Conservation (phyloP, 2,888 invertebrate species). For the Noctuana brunneofusca region DNA sequence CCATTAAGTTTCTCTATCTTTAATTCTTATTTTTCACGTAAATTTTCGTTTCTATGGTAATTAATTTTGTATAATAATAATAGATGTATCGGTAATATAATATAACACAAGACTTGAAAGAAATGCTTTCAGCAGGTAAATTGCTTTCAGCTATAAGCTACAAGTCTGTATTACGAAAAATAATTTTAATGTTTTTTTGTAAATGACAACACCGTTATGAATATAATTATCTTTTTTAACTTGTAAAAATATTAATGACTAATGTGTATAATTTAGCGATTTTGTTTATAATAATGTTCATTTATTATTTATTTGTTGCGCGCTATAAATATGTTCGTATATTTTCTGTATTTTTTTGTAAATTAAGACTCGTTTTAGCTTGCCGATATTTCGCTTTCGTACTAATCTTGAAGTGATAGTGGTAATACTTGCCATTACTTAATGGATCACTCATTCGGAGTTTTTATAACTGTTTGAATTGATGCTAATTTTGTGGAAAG, state of each 20-base stretch:
- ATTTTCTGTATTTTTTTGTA: slow-evolving; percentile 48
- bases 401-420: slow-evolving; percentile 40
- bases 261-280: slow-evolving; percentile 61
- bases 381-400: slow-evolving; percentile 64
- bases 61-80: no score
- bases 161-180: slow-evolving; percentile 2
- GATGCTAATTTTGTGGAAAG: slow-evolving; percentile 3
- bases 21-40: no score
- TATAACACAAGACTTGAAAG: not conserved
- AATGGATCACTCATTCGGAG: not conserved
- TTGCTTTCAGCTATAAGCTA: not conserved
- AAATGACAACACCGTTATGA: slow-evolving; percentile 55
- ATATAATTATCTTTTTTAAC: slow-evolving; percentile 54
- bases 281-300: slow-evolving; percentile 51
- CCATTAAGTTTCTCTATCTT: no score
- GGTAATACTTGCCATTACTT: slow-evolving; percentile 61
- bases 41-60: no score
- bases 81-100: no score
- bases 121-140: not conserved
- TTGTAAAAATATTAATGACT: slow-evolving; percentile 46
- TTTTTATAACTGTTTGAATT: not conserved
- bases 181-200: slow-evolving; percentile 51
- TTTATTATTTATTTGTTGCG: slow-evolving; percentile 65
- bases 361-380: slow-evolving; percentile 51
- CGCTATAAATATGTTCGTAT: slow-evolving; percentile 52